Conservation (phyloP, 2,888 invertebrate species). For the Perizoma affinitatum region DNA sequence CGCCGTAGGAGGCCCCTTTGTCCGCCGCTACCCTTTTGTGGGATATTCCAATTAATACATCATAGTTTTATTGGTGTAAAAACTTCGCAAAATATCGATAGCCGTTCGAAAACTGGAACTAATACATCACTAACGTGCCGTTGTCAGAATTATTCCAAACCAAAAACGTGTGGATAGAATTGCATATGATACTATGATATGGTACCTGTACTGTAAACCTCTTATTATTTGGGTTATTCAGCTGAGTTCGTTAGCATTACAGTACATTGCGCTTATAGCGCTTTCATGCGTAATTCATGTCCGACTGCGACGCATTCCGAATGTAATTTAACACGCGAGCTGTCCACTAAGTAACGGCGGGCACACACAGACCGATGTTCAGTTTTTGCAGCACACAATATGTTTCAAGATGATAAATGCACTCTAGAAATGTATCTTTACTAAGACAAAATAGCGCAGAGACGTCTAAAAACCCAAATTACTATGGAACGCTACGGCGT, state of each 20-base stretch:
- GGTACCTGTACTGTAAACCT: slow-evolving; percentile 6
- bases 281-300: slow-evolving; percentile 77
- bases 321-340: slow-evolving; percentile 70
- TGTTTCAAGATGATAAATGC: background rate
- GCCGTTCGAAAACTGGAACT: slow-evolving; percentile 49
- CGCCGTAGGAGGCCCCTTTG: slow-evolving; percentile 50
- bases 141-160: slow-evolving; percentile 39
- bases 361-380: slow-evolving; percentile 7
- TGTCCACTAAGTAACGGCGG: slow-evolving; percentile 44
- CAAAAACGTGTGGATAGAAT: slow-evolving; percentile 11
- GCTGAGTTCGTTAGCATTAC: slow-evolving; percentile 51
- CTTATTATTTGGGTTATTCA: slow-evolving; percentile 32
- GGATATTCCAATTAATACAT: slow-evolving; percentile 69
- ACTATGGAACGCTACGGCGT: slow-evolving; percentile 26
- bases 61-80: slow-evolving; percentile 52
- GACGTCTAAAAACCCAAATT: no score
- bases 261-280: slow-evolving; percentile 65
- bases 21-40: slow-evolving; percentile 59
- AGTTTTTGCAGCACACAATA: slow-evolving; percentile 12
- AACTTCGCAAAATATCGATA: slow-evolving; percentile 48
- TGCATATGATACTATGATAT: slow-evolving; percentile 7
- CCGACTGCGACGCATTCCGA: slow-evolving; percentile 68
- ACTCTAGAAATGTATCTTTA: background rate
- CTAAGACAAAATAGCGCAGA: background rate
- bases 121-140: slow-evolving; percentile 48